Evolutionary conservation across 1,140 invertebrate genomes (phyloP).

Genomic region (Amyelois transitella): DNA sequence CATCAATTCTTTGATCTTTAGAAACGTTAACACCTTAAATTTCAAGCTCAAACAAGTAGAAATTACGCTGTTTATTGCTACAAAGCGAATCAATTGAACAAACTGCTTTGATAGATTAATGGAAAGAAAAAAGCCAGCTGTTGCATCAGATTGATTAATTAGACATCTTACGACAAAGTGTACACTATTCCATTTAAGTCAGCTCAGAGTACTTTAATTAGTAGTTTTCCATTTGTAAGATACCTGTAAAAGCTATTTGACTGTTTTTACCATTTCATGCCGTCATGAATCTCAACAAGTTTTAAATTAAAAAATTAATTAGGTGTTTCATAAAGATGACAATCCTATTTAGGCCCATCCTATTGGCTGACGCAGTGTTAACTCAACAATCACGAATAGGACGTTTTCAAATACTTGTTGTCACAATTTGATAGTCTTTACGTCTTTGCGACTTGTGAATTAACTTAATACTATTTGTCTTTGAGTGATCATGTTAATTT

Average conservation of each 20-base stretch:
- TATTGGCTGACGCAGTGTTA: slow-evolving; percentile 57
- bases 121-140: slow-evolving; percentile 53
- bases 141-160: slow-evolving; percentile 67
- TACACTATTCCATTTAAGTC: slow-evolving; percentile 55
- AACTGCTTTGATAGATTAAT: slow-evolving; percentile 60
- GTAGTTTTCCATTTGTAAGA: slow-evolving; percentile 65
- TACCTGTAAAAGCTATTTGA: slow-evolving; percentile 66
- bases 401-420: slow-evolving; percentile 62
- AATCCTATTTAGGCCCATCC: slow-evolving; percentile 48
- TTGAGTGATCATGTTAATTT: slow-evolving; percentile 47
- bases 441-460: slow-evolving; percentile 52
- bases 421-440: slow-evolving; percentile 64
- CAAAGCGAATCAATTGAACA: slow-evolving; percentile 60
- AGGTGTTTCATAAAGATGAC: slow-evolving; percentile 45
- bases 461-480: slow-evolving; percentile 57
- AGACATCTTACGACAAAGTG: slow-evolving; percentile 52
- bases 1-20: slow-evolving; percentile 57
- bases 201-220: slow-evolving; percentile 59
- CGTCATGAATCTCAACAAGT: slow-evolving; percentile 28
- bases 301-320: slow-evolving; percentile 23
- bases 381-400: slow-evolving; percentile 55
- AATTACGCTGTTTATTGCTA: slow-evolving; percentile 46
- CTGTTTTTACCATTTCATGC: slow-evolving; percentile 46
- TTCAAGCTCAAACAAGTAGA: slow-evolving; percentile 49
- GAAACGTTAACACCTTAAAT: slow-evolving; percentile 60